Conservation (phyloP, 2,113 vertebrate genomes). For the Poicephalus gulielmi region DNA sequence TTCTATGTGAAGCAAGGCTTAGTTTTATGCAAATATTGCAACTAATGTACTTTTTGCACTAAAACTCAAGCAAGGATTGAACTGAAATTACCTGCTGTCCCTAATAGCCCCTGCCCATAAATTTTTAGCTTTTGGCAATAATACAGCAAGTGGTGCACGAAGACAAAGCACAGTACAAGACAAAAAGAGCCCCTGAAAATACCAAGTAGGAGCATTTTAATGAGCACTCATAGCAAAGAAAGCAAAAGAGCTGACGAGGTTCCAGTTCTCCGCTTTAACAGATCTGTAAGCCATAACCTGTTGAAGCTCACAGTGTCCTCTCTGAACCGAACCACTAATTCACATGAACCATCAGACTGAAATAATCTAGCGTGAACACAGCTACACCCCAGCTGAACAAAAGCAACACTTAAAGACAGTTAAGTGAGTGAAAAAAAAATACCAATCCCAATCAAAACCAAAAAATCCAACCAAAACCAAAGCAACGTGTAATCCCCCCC, state of each 20-base stretch:
- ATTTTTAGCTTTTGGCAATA: neutral
- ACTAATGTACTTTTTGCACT: neutral
- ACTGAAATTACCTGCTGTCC: neutral
- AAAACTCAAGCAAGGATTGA: neutral
- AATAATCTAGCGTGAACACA: neutral
- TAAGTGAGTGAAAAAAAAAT: neutral
- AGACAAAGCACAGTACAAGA: neutral
- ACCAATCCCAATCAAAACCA: neutral
- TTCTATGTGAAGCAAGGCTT: neutral
- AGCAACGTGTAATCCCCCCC: rapidly evolving
- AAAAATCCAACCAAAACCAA: neutral
- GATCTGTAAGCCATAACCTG: neutral
- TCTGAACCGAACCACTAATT: neutral
- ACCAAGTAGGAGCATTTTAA: neutral
- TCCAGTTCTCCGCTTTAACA: neutral
- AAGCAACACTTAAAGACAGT: neutral
- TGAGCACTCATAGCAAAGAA: neutral
- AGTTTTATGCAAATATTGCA: neutral
- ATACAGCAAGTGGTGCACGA: neutral
- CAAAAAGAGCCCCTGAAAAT: neutral
- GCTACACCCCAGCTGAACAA: rapidly evolving
- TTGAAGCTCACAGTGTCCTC: neutral
- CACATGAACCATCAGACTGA: neutral
- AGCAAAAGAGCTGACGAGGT: neutral
- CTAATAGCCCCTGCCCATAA: neutral